A percentile compares a stretch with the other conserved stretches of the same genome.
Evolutionary conservation across 2,113 vertebrate species (phyloP).

Genomic region (Megaptera novaeangliae): DNA sequence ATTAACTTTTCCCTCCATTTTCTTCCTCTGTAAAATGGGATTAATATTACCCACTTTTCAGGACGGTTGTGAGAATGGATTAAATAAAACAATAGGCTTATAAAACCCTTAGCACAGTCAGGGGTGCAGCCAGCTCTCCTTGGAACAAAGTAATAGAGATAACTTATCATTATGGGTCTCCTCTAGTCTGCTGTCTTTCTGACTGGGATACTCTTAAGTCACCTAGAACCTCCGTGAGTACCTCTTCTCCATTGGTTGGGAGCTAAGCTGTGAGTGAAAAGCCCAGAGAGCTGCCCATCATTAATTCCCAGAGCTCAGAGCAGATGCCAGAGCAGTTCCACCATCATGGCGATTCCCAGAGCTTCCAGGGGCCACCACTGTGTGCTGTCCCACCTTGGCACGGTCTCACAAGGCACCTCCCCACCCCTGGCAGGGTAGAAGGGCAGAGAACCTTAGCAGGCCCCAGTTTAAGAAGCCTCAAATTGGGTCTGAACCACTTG

Average conservation of each 20-base stretch:
- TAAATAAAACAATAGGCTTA: background rate
- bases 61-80: background rate
- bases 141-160: background rate
- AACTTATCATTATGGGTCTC: background rate
- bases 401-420: background rate
- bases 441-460: background rate
- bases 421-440: background rate
- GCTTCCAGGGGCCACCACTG: no score
- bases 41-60: background rate
- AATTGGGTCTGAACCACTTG: background rate
- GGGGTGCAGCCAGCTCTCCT: background rate
- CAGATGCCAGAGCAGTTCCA: background rate
- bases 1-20: background rate
- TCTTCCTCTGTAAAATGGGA: background rate
- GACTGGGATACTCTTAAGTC: background rate
- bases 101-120: no score
- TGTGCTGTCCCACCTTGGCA: background rate
- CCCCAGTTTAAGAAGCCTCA: background rate
- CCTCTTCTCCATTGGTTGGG: background rate
- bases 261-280: background rate
- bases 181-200: background rate
- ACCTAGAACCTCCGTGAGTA: no score
- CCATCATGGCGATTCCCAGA: no score
- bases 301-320: background rate
- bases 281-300: background rate